Percentiles rank a stretch among this genome's conserved stretches.
Evolutionary conservation across 2,888 invertebrate genomes (phyloP).

Genomic region (Aporophyla lueneburgensis): DNA sequence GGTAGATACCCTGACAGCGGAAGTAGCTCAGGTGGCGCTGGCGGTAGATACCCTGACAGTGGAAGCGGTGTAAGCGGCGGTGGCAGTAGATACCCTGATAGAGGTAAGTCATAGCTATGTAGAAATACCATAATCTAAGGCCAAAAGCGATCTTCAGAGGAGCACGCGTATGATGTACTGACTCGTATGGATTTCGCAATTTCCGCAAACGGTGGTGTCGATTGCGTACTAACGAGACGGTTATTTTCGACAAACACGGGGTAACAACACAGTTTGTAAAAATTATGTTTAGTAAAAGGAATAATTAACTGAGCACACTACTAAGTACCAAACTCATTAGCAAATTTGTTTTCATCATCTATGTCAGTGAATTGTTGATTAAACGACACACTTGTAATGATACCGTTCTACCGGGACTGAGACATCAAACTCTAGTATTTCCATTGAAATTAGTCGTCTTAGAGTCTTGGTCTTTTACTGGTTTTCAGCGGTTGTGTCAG

Average conservation of each 20-base stretch:
- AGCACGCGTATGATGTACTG: neutral
- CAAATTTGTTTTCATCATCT: neutral
- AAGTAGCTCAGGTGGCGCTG: no score
- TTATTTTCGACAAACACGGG: neutral
- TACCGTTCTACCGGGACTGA: neutral
- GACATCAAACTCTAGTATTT: neutral
- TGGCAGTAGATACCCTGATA: constrained; percentile 9
- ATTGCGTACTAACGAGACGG: neutral
- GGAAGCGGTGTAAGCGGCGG: neutral
- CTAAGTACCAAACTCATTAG: no score
- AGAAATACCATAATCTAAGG: neutral
- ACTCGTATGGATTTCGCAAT: neutral
- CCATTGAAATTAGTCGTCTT: neutral
- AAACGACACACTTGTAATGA: neutral
- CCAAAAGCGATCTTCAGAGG: neutral
- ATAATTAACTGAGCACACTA: neutral
- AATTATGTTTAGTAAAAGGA: neutral
- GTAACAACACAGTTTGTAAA: neutral
- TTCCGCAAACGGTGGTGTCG: neutral
- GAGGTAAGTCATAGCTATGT: constrained; percentile 6
- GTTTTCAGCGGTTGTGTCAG: neutral
- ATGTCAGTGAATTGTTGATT: neutral
- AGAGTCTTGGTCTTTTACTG: neutral
- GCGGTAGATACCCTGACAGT: neutral
- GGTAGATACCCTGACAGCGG: neutral